Evolutionary conservation across 1,140 invertebrate genomes (phyloP).

Genomic region (Papilio machaon): DNA sequence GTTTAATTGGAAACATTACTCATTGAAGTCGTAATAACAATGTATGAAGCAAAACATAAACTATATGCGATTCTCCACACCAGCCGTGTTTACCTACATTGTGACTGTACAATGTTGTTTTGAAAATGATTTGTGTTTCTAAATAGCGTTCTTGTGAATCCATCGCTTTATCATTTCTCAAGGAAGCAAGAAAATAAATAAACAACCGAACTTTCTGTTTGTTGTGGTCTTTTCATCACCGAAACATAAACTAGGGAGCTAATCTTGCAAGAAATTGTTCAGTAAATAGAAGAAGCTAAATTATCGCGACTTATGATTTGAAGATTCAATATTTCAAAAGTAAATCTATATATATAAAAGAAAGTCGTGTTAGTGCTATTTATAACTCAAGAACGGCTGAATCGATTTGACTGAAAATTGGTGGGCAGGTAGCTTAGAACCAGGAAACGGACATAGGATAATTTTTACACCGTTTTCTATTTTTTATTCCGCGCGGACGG

Average conservation of each 20-base stretch:
- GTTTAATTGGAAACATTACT: not conserved
- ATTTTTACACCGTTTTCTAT: too few relatives aligned
- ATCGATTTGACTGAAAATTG: too few relatives aligned
- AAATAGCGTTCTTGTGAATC: conserved; percentile 9
- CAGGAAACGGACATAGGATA: too few relatives aligned
- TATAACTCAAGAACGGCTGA: too few relatives aligned
- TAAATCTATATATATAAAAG: too few relatives aligned
- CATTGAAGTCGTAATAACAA: conserved; percentile 1
- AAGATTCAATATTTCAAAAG: too few relatives aligned
- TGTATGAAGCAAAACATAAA: conserved; percentile 15
- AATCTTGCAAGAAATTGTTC: not conserved
- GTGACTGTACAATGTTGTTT: conserved; percentile 2
- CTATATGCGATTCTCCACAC: not conserved
- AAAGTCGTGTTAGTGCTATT: too few relatives aligned
- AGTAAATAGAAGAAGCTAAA: not conserved
- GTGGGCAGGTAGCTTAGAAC: too few relatives aligned
- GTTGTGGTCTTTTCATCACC: not conserved
- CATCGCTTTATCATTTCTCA: not conserved
- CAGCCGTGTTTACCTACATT: not conserved
- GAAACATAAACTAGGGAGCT: not conserved
- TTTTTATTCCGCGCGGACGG: too few relatives aligned
- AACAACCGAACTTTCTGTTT: not conserved
- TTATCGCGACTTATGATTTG: too few relatives aligned
- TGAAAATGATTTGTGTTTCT: not conserved
- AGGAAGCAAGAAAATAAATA: conserved; percentile 10